Evolutionary conservation across 2,113 vertebrate species (phyloP), one percentile per base, ranked within the genome.

Genomic region (Eidolon helvum): DNA sequence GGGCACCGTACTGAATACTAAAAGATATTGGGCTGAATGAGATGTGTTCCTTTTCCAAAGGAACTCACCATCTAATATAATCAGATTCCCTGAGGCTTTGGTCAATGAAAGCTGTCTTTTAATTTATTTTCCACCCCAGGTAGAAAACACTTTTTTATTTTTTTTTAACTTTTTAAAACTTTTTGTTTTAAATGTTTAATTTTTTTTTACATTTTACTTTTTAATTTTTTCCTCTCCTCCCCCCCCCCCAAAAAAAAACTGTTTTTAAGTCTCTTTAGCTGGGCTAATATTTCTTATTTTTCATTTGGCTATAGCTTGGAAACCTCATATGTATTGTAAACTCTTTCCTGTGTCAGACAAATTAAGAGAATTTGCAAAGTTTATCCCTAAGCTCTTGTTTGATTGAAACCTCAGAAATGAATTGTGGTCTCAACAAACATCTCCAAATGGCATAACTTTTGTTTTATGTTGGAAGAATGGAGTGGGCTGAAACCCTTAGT

Each of bases 301-400:
- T 96, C 85, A 83, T 72, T 94, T 94, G 66, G 68, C 79, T 91
- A 10, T 50, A 91, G 86, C 50, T 88, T 95, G 35, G 71, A 97
- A 97, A 96, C 88, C 71, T 97, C n/a, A 79, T 94, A 61, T 96
- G 43, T 87, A 94, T 90, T 97, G 40, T 96, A 91, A 95, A 65
- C 96, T 95, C 15, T 78, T 86, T 98, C 85, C 77, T 96, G 35
- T 94, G 40, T 95, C 89, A 97, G 78, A 92, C 72, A 93, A 92
- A 96, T 97, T 87, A 77, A 93, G 96, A 96, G 93, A 79, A 80
- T 95, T 95, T 96, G 35, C 43, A 95, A 71, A 94, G 61, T 91
- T 69, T 97, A 21, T 95, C 57, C 79, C 59, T 66, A 22, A 91
- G 74, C 53, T 94, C 48, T 24, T 90, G 50, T 66, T 80, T 96